A percentile compares a stretch with the other conserved stretches of the same genome.
Evolutionary conservation across 2,113 vertebrate genomes (phyloP).

Genomic region (Cnemophilus loriae): DNA sequence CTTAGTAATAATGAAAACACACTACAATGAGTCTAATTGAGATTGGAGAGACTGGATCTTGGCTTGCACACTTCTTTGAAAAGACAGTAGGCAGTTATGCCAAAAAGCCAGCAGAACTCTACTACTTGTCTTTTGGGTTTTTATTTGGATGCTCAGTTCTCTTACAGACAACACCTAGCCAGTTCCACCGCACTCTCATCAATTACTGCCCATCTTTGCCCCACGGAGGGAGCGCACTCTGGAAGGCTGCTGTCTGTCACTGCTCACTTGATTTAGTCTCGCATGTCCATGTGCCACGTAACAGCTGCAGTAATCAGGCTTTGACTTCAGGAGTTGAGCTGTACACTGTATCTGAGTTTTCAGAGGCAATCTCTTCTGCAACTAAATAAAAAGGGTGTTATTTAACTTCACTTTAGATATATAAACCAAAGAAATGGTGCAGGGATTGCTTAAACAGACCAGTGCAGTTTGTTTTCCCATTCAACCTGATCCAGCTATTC

Average conservation of each 20-base stretch:
- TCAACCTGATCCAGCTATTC: neutral
- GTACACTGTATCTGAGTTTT: conserved; percentile 90
- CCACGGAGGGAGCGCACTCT: conserved; percentile 50
- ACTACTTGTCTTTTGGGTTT: conserved; percentile 66
- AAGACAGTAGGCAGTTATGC: conserved; percentile 78
- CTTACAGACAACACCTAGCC: conserved; percentile 57
- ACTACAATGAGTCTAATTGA: conserved; percentile 68
- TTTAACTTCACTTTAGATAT: neutral
- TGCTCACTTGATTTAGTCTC: conserved; percentile 62
- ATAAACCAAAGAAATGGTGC: neutral
- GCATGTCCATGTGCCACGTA: neutral
- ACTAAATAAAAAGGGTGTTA: neutral
- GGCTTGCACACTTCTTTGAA: conserved; percentile 66
- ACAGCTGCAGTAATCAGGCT: conserved; percentile 75
- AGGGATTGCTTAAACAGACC: neutral
- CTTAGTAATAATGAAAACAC: conserved; percentile 68
- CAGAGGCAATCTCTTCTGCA: conserved; percentile 89
- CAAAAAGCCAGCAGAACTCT: conserved; percentile 69
- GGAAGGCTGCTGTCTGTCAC: conserved; percentile 65
- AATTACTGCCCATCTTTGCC: conserved; percentile 68
- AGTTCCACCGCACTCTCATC: conserved; percentile 60
- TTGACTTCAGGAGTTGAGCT: conserved; percentile 88
- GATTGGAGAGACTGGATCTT: conserved; percentile 63
- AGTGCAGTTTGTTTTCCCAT: neutral
- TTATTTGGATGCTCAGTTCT: conserved; percentile 44